Conservation (phyloP, 2,797 vertebrate species). For the Myotis planiceps region DNA sequence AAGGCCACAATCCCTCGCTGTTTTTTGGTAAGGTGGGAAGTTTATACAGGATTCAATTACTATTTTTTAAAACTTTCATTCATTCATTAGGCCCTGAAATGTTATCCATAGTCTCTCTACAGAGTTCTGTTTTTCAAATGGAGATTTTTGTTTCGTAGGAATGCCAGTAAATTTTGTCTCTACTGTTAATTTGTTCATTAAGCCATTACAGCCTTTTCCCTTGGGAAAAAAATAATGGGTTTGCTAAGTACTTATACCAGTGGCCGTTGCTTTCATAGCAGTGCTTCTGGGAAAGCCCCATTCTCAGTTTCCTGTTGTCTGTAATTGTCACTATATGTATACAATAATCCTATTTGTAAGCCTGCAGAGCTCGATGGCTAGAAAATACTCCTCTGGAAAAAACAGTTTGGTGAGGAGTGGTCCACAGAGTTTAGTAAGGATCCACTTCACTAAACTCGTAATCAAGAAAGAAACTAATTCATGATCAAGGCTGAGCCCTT, state of each 20-base stretch:
- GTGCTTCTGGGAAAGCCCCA: background rate
- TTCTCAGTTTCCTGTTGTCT: background rate
- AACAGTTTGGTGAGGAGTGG: background rate
- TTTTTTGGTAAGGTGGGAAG: background rate
- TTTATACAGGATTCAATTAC: constrained; percentile 6
- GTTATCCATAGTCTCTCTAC: background rate
- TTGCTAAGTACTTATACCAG: constrained; percentile 44
- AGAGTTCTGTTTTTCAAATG: constrained; percentile 50
- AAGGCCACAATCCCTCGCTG: background rate
- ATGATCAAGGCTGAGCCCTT: background rate
- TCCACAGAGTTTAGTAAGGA: background rate
- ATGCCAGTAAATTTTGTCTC: constrained; percentile 66
- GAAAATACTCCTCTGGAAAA: constrained; percentile 3
- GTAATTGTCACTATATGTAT: background rate
- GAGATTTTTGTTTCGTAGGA: constrained; percentile 31
- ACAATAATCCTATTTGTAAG: background rate
- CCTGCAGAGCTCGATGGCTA: background rate
- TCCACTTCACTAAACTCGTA: background rate
- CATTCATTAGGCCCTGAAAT: constrained; percentile 48
- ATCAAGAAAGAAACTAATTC: background rate
- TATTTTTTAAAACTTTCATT: background rate
- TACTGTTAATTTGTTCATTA: constrained; percentile 61
- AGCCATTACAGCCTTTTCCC: constrained; percentile 4
- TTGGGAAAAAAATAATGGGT: constrained; percentile 49
- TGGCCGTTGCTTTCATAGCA: background rate